phyloP scores from a whole-genome alignment of 1,140 invertebrate genomes.

The Nomia melanderi region DNA sequence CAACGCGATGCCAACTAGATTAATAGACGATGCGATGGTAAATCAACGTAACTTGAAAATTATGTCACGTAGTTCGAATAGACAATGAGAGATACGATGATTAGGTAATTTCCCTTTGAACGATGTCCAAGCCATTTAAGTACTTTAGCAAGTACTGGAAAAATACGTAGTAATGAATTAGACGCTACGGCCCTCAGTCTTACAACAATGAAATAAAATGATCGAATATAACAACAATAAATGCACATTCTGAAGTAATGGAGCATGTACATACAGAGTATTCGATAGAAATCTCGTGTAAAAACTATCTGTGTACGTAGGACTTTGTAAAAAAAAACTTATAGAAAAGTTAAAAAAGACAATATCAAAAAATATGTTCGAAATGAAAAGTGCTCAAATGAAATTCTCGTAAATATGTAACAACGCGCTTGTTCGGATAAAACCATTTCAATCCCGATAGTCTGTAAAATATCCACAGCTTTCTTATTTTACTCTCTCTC shows the following conservation, averaged over 20 bases:
- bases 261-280: constrained; percentile 20
- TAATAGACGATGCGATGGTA: background rate
- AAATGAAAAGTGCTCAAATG: constrained; percentile 51
- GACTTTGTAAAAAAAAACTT: constrained; percentile 61
- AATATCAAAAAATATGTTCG: constrained; percentile 61
- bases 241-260: constrained; percentile 37
- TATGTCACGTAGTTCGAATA: background rate
- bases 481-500: too few species aligned
- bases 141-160: constrained; percentile 46
- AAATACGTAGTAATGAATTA: constrained; percentile 37
- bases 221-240: constrained; percentile 35
- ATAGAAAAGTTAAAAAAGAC: constrained; percentile 42
- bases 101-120: constrained; percentile 28
- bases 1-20: background rate
- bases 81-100: constrained; percentile 25
- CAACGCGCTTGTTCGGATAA: constrained; percentile 40
- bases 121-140: constrained; percentile 40
- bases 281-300: constrained; percentile 61
- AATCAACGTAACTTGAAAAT: background rate
- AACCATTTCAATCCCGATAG: constrained; percentile 48
- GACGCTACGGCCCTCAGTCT: constrained; percentile 56
- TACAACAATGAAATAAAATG: constrained; percentile 45
- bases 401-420: constrained; percentile 41
- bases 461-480: constrained; percentile 66
- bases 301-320: constrained; percentile 51